Evolutionary conservation across 2,888 invertebrate genomes (phyloP).

Genomic region (Sycophila texana): DNA sequence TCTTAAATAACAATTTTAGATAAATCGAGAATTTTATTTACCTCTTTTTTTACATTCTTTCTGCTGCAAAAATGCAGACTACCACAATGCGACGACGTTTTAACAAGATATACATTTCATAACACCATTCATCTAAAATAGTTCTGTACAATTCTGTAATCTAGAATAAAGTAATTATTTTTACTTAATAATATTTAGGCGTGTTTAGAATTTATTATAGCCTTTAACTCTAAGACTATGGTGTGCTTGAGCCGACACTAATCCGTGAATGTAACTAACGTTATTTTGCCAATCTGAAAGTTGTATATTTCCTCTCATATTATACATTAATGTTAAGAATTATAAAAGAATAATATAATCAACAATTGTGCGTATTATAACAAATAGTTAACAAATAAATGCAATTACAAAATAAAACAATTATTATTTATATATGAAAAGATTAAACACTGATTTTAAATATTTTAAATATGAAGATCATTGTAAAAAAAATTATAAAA

Average conservation of each 20-base stretch:
- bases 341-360: neutral
- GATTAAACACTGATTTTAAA: too few species aligned
- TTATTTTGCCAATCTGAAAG: slow-evolving; percentile 10
- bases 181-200: slow-evolving; percentile 5
- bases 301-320: neutral
- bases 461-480: too few species aligned
- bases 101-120: slow-evolving; percentile 12
- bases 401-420: too few species aligned
- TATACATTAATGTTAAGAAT: neutral
- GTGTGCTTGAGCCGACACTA: neutral
- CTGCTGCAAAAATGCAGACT: slow-evolving; percentile 10
- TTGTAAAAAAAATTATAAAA: neutral
- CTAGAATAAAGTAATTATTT: neutral
- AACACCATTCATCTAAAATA: slow-evolving; percentile 12
- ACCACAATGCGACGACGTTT: neutral
- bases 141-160: slow-evolving; percentile 17
- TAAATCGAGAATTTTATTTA: slow-evolving; percentile 11
- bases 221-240: neutral
- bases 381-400: neutral
- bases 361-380: slow-evolving; percentile 5
- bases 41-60: slow-evolving; percentile 9
- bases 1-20: neutral
- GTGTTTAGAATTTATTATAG: neutral
- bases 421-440: too few species aligned
- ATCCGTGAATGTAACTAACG: neutral